Percentiles rank a stretch among this genome's conserved stretches.
Conservation (phyloP, 2,888 invertebrate genomes). For the Cyclophora albipunctata region DNA sequence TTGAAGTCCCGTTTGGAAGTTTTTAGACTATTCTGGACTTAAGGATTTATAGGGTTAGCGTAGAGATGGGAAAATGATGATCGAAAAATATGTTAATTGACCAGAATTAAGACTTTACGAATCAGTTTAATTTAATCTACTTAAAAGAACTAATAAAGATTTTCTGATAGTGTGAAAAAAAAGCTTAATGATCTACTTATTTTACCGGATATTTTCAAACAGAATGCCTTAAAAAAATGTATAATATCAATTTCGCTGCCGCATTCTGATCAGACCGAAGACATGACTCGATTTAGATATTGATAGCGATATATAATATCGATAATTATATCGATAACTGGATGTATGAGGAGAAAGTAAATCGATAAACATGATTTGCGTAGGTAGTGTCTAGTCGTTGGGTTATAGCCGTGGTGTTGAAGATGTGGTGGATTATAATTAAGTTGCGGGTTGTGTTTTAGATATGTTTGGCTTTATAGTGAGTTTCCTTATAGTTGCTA, state of each 20-base stretch:
- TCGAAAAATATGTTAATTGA: no score
- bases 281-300: constrained; percentile 23
- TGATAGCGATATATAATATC: no score
- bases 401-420: constrained; percentile 7
- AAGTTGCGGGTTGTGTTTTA: no score
- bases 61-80: no score
- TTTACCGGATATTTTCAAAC: neutral
- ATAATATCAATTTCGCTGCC: neutral
- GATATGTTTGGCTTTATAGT: no score
- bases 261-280: constrained; percentile 12
- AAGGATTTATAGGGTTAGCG: constrained; percentile 5
- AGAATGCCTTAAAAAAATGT: neutral
- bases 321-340: constrained; percentile 24
- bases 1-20: constrained; percentile 10
- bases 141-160: no score
- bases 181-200: no score
- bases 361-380: constrained; percentile 31
- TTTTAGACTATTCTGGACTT: neutral
- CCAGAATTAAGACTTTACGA: no score
- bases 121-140: no score
- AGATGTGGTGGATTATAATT: neutral
- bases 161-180: no score
- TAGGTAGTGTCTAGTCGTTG: constrained; percentile 21
- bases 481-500: no score
- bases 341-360: constrained; percentile 40